Percentiles rank a stretch among this genome's conserved stretches.
phyloP scores from a whole-genome alignment of 2,888 invertebrate genomes.

The Sepiola atlantica region DNA sequence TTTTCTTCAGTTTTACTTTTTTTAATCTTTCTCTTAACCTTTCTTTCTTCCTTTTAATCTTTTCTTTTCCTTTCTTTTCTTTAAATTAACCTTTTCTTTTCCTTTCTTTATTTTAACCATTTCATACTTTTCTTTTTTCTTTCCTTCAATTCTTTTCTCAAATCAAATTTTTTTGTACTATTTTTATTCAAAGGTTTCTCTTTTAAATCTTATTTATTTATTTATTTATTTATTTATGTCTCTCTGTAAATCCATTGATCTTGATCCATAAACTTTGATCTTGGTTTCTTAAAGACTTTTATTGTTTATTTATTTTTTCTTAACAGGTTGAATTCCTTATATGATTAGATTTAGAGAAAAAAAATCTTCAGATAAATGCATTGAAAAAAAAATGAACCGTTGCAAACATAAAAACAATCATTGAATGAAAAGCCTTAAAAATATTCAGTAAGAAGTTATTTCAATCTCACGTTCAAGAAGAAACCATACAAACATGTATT shows the following conservation, averaged over 20 bases:
- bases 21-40: too few species aligned
- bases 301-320: neutral
- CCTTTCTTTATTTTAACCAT: neutral
- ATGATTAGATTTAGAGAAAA: neutral
- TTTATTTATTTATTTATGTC: neutral
- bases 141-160: too few species aligned
- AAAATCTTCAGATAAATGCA: neutral
- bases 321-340: neutral
- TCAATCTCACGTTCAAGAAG: neutral
- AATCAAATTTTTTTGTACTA: too few species aligned
- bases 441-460: neutral
- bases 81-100: too few species aligned
- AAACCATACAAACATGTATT: too few species aligned
- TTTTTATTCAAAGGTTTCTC: too few species aligned
- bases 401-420: neutral
- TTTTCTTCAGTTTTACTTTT: too few species aligned
- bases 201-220: neutral
- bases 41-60: too few species aligned
- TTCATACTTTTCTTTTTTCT: neutral
- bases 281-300: neutral
- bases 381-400: neutral
- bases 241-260: neutral
- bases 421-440: neutral
- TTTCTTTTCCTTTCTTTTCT: too few species aligned
- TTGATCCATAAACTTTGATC: neutral